Conservation (phyloP, 2,797 vertebrate genomes). For the Dryobates pubescens region DNA sequence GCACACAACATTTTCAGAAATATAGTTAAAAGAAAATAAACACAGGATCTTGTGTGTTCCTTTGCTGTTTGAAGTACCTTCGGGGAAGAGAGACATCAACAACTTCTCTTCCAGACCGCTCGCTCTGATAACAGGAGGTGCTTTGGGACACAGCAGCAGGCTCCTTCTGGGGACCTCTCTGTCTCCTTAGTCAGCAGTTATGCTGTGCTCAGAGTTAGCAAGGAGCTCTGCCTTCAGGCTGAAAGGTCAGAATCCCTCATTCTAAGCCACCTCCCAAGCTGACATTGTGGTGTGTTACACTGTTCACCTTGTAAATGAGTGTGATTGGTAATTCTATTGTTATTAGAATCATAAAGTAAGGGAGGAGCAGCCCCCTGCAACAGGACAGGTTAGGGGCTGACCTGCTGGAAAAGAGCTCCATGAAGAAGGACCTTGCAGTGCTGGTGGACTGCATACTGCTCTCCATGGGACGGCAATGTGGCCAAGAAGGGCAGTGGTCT, state of each 20-base stretch:
- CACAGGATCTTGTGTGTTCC: constrained; percentile 67
- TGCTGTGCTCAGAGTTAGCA: not conserved
- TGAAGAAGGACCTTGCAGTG: too few relatives aligned
- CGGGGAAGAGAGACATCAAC: constrained; percentile 71
- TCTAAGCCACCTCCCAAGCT: not conserved
- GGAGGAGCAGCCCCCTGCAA: too few relatives aligned
- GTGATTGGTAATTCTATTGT: not conserved
- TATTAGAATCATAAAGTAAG: not conserved
- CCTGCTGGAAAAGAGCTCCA: too few relatives aligned
- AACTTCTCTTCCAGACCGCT: constrained; percentile 72
- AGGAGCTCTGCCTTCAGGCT: not conserved
- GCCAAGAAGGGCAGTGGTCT: too few relatives aligned
- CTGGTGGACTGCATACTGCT: too few relatives aligned
- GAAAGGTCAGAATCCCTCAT: constrained; percentile 29
- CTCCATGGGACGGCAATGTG: too few relatives aligned
- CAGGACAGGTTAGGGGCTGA: too few relatives aligned
- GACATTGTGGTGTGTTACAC: not conserved
- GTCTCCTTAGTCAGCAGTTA: not conserved
- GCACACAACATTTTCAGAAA: constrained; percentile 78
- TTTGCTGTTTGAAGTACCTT: constrained; percentile 72
- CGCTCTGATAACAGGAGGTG: constrained; percentile 42
- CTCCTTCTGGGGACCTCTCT: not conserved
- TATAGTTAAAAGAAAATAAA: constrained; percentile 81
- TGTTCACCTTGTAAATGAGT: not conserved
- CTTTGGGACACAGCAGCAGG: constrained; percentile 25